phyloP scores from a whole-genome alignment of 2,888 invertebrate species.

The Tipula vernalis region DNA sequence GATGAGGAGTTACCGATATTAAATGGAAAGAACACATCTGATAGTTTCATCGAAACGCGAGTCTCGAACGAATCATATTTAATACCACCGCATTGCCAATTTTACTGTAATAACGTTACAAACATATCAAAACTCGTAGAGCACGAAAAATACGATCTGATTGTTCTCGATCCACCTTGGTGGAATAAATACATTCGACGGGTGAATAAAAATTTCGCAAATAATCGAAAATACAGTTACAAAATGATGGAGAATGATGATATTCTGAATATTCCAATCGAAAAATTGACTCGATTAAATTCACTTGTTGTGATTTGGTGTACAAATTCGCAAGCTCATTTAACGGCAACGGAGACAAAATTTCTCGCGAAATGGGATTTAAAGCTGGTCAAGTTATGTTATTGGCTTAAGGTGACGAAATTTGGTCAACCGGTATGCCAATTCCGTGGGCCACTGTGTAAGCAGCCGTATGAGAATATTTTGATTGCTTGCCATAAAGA shows the following conservation, averaged over 20 bases:
- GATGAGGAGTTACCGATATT: constrained; percentile 27
- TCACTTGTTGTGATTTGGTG: constrained; percentile 82
- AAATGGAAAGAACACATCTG: constrained; percentile 45
- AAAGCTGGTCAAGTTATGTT: constrained; percentile 58
- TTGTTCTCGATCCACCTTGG: constrained; percentile 94
- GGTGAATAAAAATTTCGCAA: constrained; percentile 36
- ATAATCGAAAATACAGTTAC: constrained; percentile 44
- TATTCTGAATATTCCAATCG: constrained; percentile 56
- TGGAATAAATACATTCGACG: constrained; percentile 87
- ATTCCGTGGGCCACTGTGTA: constrained; percentile 51
- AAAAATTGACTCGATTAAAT: constrained; percentile 43
- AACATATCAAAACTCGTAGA: constrained; percentile 42
- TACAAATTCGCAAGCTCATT: constrained; percentile 68
- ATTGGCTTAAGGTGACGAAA: constrained; percentile 68
- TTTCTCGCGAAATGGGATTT: constrained; percentile 73
- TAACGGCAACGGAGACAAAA: constrained; percentile 50
- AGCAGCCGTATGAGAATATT: constrained; percentile 82
- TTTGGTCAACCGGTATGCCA: constrained; percentile 51
- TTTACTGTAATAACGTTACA: constrained; percentile 52
- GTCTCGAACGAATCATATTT: constrained; percentile 42
- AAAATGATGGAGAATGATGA: constrained; percentile 66
- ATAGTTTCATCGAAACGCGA: constrained; percentile 38
- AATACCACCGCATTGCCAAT: constrained; percentile 53
- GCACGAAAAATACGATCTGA: constrained; percentile 53
- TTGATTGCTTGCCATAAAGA: constrained; percentile 42